These are phyloP conservation scores for Cephonodes hylas DNA, from an alignment of 2,888 invertebrate genomes.

Conservation along the genomic window DNA sequence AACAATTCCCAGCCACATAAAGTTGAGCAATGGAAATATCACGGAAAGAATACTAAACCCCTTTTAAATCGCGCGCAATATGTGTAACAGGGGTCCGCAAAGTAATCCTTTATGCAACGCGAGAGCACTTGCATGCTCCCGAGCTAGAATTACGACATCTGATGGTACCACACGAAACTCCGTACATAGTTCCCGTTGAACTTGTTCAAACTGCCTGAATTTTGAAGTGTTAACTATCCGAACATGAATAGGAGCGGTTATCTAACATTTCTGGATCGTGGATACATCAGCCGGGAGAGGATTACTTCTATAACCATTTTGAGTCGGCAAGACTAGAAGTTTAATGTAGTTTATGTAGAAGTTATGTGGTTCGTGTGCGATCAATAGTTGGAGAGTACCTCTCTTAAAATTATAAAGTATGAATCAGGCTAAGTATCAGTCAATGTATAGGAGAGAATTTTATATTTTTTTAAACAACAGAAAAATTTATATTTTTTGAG, in stretches of 20 bases:
- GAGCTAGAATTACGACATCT: slow-evolving; percentile 33
- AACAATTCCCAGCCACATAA: not conserved
- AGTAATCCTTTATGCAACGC: slow-evolving; percentile 15
- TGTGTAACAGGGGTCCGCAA: slow-evolving; percentile 10
- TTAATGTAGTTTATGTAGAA: not conserved
- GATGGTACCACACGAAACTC: slow-evolving; percentile 36
- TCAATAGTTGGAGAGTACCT: not conserved
- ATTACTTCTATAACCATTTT: not conserved
- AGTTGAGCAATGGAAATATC: slow-evolving; percentile 1
- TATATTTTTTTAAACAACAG: too few species aligned
- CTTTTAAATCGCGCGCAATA: slow-evolving; percentile 17
- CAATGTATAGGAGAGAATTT: too few species aligned
- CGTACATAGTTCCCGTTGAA: slow-evolving; percentile 42
- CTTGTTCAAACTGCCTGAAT: slow-evolving; percentile 43
- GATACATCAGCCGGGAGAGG: not conserved
- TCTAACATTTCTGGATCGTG: slow-evolving; percentile 1
- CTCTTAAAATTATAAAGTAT: too few species aligned
- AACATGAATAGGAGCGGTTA: slow-evolving; percentile 28
- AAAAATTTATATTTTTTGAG: too few species aligned
- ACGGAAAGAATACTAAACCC: slow-evolving; percentile 20
- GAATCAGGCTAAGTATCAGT: too few species aligned
- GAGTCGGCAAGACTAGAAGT: not conserved
- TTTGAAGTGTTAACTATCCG: slow-evolving; percentile 46
- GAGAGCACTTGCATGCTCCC: slow-evolving; percentile 17
- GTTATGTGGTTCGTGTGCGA: not conserved